Conservation (phyloP, 53 echinoderm and acorn worm species). For the Henricia sp. region DNA sequence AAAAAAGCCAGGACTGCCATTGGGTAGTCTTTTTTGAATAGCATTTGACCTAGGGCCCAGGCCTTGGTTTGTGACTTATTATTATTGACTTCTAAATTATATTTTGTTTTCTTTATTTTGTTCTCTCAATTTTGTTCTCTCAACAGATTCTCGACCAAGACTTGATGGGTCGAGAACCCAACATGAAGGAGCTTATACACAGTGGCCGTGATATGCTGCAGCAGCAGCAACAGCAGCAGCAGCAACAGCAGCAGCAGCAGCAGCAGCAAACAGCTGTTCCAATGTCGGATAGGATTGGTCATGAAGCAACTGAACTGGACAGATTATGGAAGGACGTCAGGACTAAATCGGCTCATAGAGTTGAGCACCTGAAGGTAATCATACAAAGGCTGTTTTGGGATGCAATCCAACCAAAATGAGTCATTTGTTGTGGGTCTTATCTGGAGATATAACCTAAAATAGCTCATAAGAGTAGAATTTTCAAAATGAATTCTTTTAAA, state of each 20-base stretch:
- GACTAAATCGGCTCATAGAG: conserved; percentile 17
- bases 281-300: conserved; percentile 30
- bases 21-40: no score
- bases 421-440: no score
- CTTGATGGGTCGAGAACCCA: conserved; percentile 18
- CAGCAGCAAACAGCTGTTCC: conserved; percentile 3
- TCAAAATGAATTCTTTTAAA: no score
- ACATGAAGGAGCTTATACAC: conserved; percentile 46
- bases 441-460: no score
- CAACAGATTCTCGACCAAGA: neutral
- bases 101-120: neutral
- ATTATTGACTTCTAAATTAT: no score
- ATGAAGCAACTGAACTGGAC: conserved; percentile 50
- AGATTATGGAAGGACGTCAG: conserved; percentile 34
- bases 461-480: no score
- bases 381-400: neutral
- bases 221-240: conserved; percentile 33
- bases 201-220: conserved; percentile 39
- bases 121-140: neutral
- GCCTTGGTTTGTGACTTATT: no score
- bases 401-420: no score
- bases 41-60: no score
- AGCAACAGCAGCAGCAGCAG: conserved; percentile 33
- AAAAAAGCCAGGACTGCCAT: no score
- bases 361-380: conserved; percentile 44